Evolutionary conservation across 2,113 vertebrate genomes (phyloP).

Genomic region (Pantherophis guttatus): DNA sequence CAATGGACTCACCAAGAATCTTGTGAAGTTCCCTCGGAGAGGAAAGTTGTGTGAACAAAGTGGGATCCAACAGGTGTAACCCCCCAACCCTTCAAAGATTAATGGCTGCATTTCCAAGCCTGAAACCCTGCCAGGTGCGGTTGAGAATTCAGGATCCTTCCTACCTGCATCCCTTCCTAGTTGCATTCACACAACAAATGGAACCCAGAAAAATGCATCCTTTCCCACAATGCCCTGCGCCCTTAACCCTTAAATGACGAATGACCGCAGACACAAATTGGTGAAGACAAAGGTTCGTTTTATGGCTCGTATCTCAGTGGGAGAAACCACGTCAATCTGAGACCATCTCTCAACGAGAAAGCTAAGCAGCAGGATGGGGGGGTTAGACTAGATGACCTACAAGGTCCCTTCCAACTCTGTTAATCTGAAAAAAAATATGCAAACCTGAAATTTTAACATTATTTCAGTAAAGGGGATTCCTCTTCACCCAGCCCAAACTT

Average conservation of each 20-base stretch:
- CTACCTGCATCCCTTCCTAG: background rate
- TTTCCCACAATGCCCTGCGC: background rate
- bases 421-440: no score
- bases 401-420: no score
- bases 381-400: no score
- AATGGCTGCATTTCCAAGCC: background rate
- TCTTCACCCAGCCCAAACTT: no score
- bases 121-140: background rate
- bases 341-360: no score
- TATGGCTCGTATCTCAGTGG: no score
- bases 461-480: background rate
- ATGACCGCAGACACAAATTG: no score
- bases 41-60: background rate
- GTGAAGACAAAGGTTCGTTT: no score
- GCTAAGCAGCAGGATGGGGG: no score
- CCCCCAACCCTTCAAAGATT: background rate
- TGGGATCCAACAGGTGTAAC: background rate
- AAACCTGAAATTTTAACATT: background rate
- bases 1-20: no score
- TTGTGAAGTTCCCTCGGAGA: background rate
- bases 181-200: background rate
- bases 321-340: no score
- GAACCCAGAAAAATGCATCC: background rate
- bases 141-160: background rate
- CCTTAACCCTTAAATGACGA: no score